Base-by-base conservation (phyloP, 2,888 invertebrate species). In the Platynereis dumerilii region DNA sequence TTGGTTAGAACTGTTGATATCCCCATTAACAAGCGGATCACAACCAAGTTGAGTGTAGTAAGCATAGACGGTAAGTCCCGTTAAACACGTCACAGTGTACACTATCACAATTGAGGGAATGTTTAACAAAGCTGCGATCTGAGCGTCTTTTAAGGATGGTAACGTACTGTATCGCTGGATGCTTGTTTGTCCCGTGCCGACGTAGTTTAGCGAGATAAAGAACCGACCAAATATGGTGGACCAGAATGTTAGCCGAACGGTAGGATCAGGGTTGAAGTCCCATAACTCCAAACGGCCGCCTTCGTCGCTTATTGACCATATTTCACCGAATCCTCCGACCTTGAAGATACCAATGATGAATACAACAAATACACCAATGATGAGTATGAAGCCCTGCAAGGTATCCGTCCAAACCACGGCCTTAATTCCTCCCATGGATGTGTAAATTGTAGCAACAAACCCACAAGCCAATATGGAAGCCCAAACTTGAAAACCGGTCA, bases 21-120 rank as follows among this genome's bases (percentile, higher is more conserved):
- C 60, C 2, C 64, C 44, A 28, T 45, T 52, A n/a, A 28, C 29
- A 5, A 64, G 34, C 5, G 76, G 75, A 52, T 74, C 76, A 61
- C 77, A 77, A 17, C 72, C 53, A 20, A 65, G 60, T 26, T 57
- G 65, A 17, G 63, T 65, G 60, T 70, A 74, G 60, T 76, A 76
- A 12, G 74, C 74, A 58, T 73, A 76, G 42, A 76, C 58, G 26
- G 74, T 58, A 2, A 76, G 55, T 0, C 77, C 76, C 1, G 68
- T 68, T 15, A 75, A 42, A 39, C 60, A 56, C 10, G 76, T 65
- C 1, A 72, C 44, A 10, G 56, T 20, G 2, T 72, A 74, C 42
- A 74, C 71, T 1, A 74, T 1, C 0, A 74, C 15, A 24, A 65
- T 58, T 54, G 75, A 34, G 0, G 76, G 74, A 5, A 69, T 58